phyloP scores from a whole-genome alignment of 2,888 invertebrate species.

The Cantharis nigra region DNA sequence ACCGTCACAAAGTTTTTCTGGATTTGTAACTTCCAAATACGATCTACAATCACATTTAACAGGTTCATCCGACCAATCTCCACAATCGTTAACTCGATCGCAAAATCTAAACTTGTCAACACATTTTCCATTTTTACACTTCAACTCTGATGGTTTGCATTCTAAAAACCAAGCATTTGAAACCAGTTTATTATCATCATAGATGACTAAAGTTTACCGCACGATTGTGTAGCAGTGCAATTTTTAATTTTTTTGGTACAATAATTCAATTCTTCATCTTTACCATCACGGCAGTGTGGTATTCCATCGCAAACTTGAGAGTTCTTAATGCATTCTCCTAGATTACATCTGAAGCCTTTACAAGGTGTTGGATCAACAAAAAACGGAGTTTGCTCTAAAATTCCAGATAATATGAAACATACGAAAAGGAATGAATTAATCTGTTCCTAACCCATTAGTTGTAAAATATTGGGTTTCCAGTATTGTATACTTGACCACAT shows the following conservation, averaged over 20 bases:
- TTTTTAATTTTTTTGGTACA: slow-evolving; percentile 50
- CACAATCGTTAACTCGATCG: slow-evolving; percentile 70
- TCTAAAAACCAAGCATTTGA: slow-evolving; percentile 58
- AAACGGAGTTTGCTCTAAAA: slow-evolving; percentile 22
- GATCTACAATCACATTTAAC: slow-evolving; percentile 65
- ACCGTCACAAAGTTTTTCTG: slow-evolving; percentile 76
- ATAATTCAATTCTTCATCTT: slow-evolving; percentile 64
- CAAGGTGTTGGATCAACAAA: slow-evolving; percentile 54
- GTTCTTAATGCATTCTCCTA: slow-evolving; percentile 69
- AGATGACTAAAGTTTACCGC: slow-evolving; percentile 37
- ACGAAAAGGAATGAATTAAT: background rate
- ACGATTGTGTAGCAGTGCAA: slow-evolving; percentile 44
- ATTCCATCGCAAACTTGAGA: slow-evolving; percentile 69
- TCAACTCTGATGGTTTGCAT: slow-evolving; percentile 67
- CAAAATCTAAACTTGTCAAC: slow-evolving; percentile 72
- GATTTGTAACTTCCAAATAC: slow-evolving; percentile 70
- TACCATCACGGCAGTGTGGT: slow-evolving; percentile 69
- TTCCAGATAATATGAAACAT: background rate
- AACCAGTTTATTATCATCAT: background rate
- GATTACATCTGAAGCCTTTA: slow-evolving; percentile 66
- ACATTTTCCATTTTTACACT: slow-evolving; percentile 71
- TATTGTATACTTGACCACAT: slow-evolving; percentile 61
- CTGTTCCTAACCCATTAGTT: slow-evolving; percentile 29
- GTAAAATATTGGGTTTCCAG: slow-evolving; percentile 59
- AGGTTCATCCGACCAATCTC: slow-evolving; percentile 75